Conservation (phyloP, 2,113 vertebrate species). For the Limanda limanda region DNA sequence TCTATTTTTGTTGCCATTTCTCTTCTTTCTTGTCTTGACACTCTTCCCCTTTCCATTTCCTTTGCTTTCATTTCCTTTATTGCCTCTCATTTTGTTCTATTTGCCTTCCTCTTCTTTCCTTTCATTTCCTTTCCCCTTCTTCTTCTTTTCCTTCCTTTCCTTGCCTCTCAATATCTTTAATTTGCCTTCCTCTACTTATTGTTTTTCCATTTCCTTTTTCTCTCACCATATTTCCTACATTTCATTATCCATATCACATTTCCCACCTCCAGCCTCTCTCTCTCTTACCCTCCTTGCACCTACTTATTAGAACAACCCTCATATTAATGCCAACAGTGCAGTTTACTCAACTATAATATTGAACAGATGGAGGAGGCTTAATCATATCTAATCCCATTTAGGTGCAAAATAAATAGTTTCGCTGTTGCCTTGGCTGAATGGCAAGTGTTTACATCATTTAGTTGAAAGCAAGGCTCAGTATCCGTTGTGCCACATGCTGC, state of each 20-base stretch:
- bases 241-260: not conserved
- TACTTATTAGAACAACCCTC: constrained; percentile 32
- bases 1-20: too few relatives aligned
- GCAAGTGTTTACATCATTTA: constrained; percentile 38
- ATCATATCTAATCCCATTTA: constrained; percentile 53
- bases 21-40: too few relatives aligned
- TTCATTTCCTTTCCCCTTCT: not conserved
- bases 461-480: constrained; percentile 27
- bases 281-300: not conserved
- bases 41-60: not conserved
- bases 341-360: constrained; percentile 18
- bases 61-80: not conserved
- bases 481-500: constrained; percentile 11
- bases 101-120: not conserved
- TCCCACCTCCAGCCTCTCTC: not conserved
- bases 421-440: constrained; percentile 20
- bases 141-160: not conserved
- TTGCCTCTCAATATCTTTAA: not conserved
- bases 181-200: not conserved
- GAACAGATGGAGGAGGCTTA: constrained; percentile 55
- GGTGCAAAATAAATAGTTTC: constrained; percentile 39
- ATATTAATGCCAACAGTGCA: constrained; percentile 31
- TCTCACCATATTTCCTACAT: not conserved
- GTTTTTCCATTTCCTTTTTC: not conserved
- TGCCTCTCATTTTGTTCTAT: not conserved